These are phyloP conservation scores for Oryzias sinensis DNA, from an alignment of 2,797 vertebrate species.

Conservation along the genomic window DNA sequence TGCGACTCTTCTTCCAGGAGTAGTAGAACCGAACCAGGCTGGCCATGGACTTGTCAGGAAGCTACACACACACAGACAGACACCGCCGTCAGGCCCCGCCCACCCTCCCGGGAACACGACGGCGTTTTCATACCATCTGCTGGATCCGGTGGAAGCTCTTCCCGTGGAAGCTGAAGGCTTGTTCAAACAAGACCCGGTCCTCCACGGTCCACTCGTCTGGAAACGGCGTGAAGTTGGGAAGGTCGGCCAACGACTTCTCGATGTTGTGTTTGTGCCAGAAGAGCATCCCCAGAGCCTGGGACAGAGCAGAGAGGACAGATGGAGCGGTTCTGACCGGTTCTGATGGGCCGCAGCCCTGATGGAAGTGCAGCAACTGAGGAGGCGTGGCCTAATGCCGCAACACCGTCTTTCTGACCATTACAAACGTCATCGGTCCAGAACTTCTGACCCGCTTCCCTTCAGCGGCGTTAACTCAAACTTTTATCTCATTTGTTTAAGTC, in stretches of 20 bases:
- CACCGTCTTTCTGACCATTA: no score
- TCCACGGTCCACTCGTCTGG: slow-evolving; percentile 98
- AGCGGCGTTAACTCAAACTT: no score
- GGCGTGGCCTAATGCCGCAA: no score
- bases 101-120: accelerated
- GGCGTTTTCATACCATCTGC: slow-evolving; percentile 84
- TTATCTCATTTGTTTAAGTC: no score
- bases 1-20: slow-evolving; percentile 97
- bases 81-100: not conserved
- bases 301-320: not conserved
- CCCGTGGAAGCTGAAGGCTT: slow-evolving; percentile 96
- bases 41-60: slow-evolving; percentile 94
- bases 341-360: not conserved
- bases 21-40: slow-evolving; percentile 96
- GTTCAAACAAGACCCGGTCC: slow-evolving; percentile 94
- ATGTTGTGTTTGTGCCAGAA: slow-evolving; percentile 99
- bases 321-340: not conserved
- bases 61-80: slow-evolving; percentile 61
- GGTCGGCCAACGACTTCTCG: slow-evolving; percentile 92
- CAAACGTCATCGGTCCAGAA: no score
- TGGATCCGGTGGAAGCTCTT: slow-evolving; percentile 97
- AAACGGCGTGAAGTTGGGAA: slow-evolving; percentile 96
- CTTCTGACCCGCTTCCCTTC: no score
- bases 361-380: no score
- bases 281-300: slow-evolving; percentile 93